A percentile compares a stretch with the other conserved stretches of the same genome.
Conservation (phyloP, 2,888 invertebrate genomes). For the Stictocephala bisonia region DNA sequence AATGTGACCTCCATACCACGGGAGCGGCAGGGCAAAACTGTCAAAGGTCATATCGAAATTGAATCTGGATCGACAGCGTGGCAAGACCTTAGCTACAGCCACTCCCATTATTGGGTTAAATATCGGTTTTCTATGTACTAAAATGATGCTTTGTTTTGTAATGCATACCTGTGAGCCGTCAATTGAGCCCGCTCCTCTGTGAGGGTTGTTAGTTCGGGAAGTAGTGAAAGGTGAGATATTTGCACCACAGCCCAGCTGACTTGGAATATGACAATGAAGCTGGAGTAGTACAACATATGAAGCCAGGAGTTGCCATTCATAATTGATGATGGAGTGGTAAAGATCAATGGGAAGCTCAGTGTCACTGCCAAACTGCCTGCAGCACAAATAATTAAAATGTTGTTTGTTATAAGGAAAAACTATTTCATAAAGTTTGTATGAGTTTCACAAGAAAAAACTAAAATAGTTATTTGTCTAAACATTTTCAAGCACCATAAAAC, state of each 20-base stretch:
- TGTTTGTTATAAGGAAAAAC: too few relatives aligned
- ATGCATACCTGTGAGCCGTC: slow-evolving; percentile 85
- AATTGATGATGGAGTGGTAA: slow-evolving; percentile 71
- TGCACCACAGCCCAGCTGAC: slow-evolving; percentile 95
- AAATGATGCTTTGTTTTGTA: too few relatives aligned
- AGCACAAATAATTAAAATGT: slow-evolving; percentile 51
- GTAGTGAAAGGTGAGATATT: slow-evolving; percentile 92
- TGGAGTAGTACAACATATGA: slow-evolving; percentile 65
- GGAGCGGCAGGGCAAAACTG: too few relatives aligned
- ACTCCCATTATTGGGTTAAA: too few relatives aligned
- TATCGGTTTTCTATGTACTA: too few relatives aligned
- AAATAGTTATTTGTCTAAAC: too few relatives aligned
- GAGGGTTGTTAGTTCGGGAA: slow-evolving; percentile 81
- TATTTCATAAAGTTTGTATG: background rate
- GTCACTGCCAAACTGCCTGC: slow-evolving; percentile 76
- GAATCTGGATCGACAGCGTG: too few relatives aligned
- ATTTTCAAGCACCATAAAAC: too few relatives aligned
- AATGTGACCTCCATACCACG: too few relatives aligned
- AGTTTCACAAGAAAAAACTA: background rate
- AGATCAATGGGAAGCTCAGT: slow-evolving; percentile 81
- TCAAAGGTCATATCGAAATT: too few relatives aligned
- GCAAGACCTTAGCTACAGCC: too few relatives aligned
- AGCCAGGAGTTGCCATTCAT: slow-evolving; percentile 57
- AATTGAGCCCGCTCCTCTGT: slow-evolving; percentile 79
- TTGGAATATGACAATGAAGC: slow-evolving; percentile 81